Conservation (phyloP, 2,888 invertebrate genomes). For the Pocota personata region DNA sequence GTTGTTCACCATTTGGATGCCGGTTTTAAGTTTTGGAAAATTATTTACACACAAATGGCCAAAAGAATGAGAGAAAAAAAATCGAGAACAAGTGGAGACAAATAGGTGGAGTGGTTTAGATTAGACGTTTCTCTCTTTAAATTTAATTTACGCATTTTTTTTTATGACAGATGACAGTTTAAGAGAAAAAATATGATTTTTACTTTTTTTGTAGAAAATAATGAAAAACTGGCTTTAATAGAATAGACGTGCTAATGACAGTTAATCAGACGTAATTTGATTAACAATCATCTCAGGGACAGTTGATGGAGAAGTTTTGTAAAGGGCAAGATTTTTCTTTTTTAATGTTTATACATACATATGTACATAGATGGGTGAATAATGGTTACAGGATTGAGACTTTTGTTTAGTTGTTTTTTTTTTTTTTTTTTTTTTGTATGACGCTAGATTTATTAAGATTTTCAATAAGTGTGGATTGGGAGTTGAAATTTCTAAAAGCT, state of each 20-base stretch:
- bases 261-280: slow-evolving; percentile 1
- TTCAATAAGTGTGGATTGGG: too few relatives aligned
- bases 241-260: neutral
- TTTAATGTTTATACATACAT: neutral
- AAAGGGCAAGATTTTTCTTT: neutral
- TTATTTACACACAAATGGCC: neutral
- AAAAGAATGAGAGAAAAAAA: neutral
- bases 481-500: too few relatives aligned
- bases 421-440: too few relatives aligned
- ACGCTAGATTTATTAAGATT: too few relatives aligned
- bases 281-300: neutral
- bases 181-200: neutral
- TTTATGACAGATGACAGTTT: neutral
- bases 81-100: neutral
- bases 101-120: neutral
- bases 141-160: neutral
- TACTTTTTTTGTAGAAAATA: neutral
- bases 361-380: neutral
- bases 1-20: slow-evolving; percentile 16
- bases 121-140: neutral
- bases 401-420: neutral
- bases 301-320: neutral
- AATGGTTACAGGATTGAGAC: neutral
- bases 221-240: neutral
- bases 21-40: slow-evolving; percentile 7